Evolutionary conservation across 1,140 invertebrate genomes (phyloP).

Genomic region (Andrena cerasifolii): DNA sequence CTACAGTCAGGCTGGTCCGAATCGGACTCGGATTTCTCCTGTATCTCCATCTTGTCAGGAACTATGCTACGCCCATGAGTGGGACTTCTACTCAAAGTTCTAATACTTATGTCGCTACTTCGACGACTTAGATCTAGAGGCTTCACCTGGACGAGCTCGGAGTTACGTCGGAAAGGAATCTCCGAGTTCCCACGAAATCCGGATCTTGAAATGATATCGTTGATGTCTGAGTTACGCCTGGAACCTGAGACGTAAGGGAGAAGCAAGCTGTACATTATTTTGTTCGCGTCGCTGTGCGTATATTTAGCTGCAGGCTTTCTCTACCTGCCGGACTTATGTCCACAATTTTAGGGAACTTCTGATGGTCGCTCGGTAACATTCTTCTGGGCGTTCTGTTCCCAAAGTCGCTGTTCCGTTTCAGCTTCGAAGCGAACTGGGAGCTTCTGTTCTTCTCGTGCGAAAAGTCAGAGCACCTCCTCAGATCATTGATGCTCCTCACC

Average conservation of each 20-base stretch:
- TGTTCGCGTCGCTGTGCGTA: not conserved
- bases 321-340: conserved; percentile 75
- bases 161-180: conserved; percentile 71
- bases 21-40: conserved; percentile 77
- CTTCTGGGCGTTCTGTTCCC: conserved; percentile 75
- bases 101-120: conserved; percentile 75
- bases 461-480: conserved; percentile 77
- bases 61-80: conserved; percentile 68
- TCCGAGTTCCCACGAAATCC: conserved; percentile 76
- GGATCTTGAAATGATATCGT: conserved; percentile 60
- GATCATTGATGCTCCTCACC: conserved; percentile 69
- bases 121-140: conserved; percentile 74
- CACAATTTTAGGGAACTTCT: conserved; percentile 70
- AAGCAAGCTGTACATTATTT: not conserved
- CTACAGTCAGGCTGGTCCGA: conserved; percentile 77
- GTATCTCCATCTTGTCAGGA: conserved; percentile 68
- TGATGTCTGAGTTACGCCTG: conserved; percentile 76
- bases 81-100: conserved; percentile 75
- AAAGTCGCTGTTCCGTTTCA: conserved; percentile 78
- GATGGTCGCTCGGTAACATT: conserved; percentile 65
- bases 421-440: conserved; percentile 77
- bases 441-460: conserved; percentile 76
- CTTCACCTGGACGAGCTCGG: conserved; percentile 71
- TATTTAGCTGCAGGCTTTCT: not conserved
- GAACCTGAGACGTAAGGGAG: conserved; percentile 57